Evolutionary conservation across 2,797 vertebrate species (phyloP).

Genomic region (Steatocranus sp.): DNA sequence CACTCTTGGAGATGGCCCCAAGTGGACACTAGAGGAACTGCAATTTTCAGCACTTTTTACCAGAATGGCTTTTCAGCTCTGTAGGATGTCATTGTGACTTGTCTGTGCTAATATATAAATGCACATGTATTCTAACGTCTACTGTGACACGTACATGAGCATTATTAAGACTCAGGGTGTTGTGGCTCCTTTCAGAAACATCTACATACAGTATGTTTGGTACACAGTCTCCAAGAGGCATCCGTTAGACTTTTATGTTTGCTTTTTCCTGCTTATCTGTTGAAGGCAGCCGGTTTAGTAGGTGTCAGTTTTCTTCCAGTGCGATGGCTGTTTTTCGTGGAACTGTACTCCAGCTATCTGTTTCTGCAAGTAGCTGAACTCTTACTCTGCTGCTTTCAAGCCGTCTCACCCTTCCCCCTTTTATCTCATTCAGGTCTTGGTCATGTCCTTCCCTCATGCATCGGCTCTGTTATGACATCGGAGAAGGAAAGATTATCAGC

Average conservation of each 20-base stretch:
- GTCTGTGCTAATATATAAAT: neutral
- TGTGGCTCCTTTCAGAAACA: neutral
- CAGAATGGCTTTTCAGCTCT: neutral
- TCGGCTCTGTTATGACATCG: constrained; percentile 57
- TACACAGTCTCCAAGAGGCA: neutral
- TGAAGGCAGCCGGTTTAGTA: neutral
- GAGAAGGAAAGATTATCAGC: constrained; percentile 56
- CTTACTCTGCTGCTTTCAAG: neutral
- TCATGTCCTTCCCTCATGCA: constrained; percentile 22
- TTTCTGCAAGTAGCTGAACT: neutral
- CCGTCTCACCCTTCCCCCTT: neutral
- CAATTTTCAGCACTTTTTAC: neutral
- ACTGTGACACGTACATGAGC: neutral
- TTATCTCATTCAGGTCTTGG: constrained; percentile 3
- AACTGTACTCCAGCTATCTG: neutral
- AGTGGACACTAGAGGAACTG: neutral
- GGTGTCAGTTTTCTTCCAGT: neutral
- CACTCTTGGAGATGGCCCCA: neutral
- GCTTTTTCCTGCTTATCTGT: neutral
- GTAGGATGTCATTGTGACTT: neutral
- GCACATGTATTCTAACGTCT: neutral
- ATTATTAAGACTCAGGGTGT: neutral
- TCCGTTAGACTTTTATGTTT: neutral
- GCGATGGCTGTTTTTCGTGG: neutral
- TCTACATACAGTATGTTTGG: neutral